Percentiles rank a stretch among this genome's conserved stretches.
Evolutionary conservation across 2,888 invertebrate species (phyloP).

Genomic region (Amphipoea oculea): DNA sequence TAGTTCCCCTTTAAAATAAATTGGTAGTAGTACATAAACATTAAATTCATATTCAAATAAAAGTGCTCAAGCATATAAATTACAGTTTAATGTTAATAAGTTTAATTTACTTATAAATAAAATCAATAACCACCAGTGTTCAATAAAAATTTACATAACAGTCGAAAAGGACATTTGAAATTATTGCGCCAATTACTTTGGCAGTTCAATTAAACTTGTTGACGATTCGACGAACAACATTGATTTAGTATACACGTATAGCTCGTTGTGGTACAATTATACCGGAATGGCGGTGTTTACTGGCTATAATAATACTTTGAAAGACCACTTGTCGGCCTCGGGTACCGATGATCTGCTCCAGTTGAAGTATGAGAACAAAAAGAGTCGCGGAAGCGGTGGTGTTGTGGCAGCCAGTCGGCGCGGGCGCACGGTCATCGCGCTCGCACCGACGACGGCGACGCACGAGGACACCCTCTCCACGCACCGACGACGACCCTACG

Average conservation of each 20-base stretch:
- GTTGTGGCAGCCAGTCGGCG: slow-evolving; percentile 36
- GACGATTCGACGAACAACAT: slow-evolving; percentile 34
- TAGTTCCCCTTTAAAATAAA: not conserved
- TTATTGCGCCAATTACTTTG: slow-evolving; percentile 40
- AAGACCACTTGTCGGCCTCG: slow-evolving; percentile 86
- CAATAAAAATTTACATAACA: slow-evolving; percentile 51
- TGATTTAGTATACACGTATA: slow-evolving; percentile 43
- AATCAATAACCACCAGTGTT: not conserved
- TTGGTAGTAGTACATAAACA: slow-evolving; percentile 4
- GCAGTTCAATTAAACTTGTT: slow-evolving; percentile 46
- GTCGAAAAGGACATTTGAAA: slow-evolving; percentile 37
- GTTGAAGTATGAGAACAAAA: slow-evolving; percentile 73
- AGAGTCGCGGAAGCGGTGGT: slow-evolving; percentile 76
- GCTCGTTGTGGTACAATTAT: slow-evolving; percentile 46
- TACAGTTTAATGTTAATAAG: not conserved
- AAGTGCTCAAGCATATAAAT: slow-evolving; percentile 3
- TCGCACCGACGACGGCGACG: slow-evolving; percentile 22
- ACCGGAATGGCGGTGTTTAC: slow-evolving; percentile 62
- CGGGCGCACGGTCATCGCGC: slow-evolving; percentile 51
- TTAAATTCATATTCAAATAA: not conserved
- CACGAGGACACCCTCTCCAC: slow-evolving; percentile 55
- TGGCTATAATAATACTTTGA: slow-evolving; percentile 58
- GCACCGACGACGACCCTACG: slow-evolving; percentile 46
- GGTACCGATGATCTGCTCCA: slow-evolving; percentile 69
- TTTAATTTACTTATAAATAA: not conserved